These are phyloP conservation scores for Pammene fasciana DNA, from an alignment of 2,888 invertebrate genomes.

Conservation along the genomic window DNA sequence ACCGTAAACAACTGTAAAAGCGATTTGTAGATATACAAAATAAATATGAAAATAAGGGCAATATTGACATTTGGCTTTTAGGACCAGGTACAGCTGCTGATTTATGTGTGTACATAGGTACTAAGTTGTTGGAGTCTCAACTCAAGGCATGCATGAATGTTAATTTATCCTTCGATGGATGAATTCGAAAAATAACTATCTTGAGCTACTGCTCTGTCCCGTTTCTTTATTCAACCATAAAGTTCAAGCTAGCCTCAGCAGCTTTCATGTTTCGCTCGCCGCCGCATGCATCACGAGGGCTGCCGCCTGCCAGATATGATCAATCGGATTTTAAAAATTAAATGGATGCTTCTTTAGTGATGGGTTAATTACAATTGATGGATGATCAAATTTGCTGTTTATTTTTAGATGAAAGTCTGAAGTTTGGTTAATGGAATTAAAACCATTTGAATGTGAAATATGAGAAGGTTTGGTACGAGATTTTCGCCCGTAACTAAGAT, in stretches of 20 bases:
- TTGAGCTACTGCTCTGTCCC: not conserved
- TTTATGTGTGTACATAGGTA: no score
- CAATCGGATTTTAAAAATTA: conserved; percentile 38
- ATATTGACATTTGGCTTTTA: no score
- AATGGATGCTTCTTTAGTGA: conserved; percentile 29
- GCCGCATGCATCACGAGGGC: conserved; percentile 34
- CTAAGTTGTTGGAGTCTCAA: no score
- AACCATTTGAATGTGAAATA: conserved; percentile 7
- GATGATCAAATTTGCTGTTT: conserved; percentile 18
- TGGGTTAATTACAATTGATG: conserved; percentile 32
- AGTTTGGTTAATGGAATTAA: conserved; percentile 3
- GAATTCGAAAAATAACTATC: no score
- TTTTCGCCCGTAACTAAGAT: not conserved
- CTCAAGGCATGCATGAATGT: no score
- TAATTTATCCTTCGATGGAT: no score
- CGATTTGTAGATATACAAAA: no score
- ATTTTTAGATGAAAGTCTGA: conserved; percentile 16
- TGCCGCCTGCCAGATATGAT: conserved; percentile 36
- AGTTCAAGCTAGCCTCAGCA: conserved; percentile 2
- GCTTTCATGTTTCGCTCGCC: conserved; percentile 18
- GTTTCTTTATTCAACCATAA: conserved; percentile 1
- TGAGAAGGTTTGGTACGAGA: not conserved
- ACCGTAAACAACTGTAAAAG: no score
- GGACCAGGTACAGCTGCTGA: no score
- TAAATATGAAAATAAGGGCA: no score